These are phyloP conservation scores for Xanthorhoe spadicearia DNA, from an alignment of 2,888 invertebrate species.

Conservation along the genomic window DNA sequence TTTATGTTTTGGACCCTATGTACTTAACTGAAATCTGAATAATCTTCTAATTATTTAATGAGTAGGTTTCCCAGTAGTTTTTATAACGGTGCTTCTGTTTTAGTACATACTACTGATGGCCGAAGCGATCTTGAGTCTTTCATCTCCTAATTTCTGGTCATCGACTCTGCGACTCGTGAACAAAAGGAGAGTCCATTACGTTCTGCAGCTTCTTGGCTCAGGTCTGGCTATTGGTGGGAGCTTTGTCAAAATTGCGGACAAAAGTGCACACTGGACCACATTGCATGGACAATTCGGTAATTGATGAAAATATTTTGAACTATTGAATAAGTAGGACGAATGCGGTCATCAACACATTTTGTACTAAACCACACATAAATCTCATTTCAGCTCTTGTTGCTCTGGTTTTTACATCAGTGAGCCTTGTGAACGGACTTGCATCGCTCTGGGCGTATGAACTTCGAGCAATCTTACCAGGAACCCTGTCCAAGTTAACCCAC, in stretches of 20 bases:
- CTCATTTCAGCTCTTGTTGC: constrained; percentile 62
- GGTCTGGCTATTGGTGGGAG: constrained; percentile 58
- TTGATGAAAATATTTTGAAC: constrained; percentile 10
- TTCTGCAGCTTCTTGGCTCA: constrained; percentile 57
- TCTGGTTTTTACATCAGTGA: constrained; percentile 61
- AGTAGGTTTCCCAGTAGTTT: not conserved
- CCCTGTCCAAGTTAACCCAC: constrained; percentile 62
- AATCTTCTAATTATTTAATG: no score
- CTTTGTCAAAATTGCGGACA: constrained; percentile 54
- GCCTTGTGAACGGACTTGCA: constrained; percentile 62
- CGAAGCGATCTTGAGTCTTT: constrained; percentile 56
- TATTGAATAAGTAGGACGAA: not conserved
- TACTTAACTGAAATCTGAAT: no score
- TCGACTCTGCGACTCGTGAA: constrained; percentile 50
- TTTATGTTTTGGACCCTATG: not conserved
- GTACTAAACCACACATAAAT: not conserved
- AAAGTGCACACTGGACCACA: constrained; percentile 52
- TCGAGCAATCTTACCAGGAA: constrained; percentile 54
- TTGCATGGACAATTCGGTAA: constrained; percentile 60
- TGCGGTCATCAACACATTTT: no score
- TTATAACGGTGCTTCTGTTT: constrained; percentile 18
- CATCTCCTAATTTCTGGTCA: constrained; percentile 58
- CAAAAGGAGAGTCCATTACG: constrained; percentile 57
- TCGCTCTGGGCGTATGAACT: constrained; percentile 65
- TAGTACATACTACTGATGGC: constrained; percentile 67